Percentiles rank a stretch among this genome's conserved stretches.
phyloP scores from a whole-genome alignment of 2,888 invertebrate genomes.

The Sinopyrophorus schimmeli region DNA sequence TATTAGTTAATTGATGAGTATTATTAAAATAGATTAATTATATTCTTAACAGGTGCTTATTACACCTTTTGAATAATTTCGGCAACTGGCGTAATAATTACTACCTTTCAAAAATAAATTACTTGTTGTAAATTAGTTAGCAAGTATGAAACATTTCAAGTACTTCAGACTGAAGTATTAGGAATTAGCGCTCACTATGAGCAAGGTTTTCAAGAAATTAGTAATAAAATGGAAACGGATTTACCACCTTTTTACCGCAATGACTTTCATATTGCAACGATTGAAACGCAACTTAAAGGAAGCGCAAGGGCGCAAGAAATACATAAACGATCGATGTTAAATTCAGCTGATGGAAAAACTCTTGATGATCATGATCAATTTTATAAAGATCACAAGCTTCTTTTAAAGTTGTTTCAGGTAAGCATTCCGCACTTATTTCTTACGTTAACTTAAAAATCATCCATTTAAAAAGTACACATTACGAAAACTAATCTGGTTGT shows the following conservation, averaged over 20 bases:
- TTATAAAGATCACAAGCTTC: slow-evolving; percentile 68
- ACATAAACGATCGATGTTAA: slow-evolving; percentile 56
- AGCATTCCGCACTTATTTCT: slow-evolving; percentile 12
- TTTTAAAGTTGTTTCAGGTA: slow-evolving; percentile 63
- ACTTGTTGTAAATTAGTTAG: background rate
- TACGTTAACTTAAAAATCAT: background rate
- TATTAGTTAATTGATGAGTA: slow-evolving; percentile 42
- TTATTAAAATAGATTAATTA: slow-evolving; percentile 41
- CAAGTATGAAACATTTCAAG: too few species aligned
- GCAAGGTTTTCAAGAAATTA: slow-evolving; percentile 1
- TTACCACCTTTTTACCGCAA: slow-evolving; percentile 19
- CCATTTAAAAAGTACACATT: background rate
- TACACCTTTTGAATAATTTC: slow-evolving; percentile 1
- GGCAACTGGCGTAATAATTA: slow-evolving; percentile 8
- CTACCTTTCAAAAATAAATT: slow-evolving; percentile 1
- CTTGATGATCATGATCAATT: slow-evolving; percentile 68
- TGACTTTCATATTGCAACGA: slow-evolving; percentile 18
- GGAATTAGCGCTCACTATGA: slow-evolving; percentile 1
- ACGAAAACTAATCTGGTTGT: background rate
- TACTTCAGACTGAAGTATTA: too few species aligned
- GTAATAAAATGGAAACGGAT: slow-evolving; percentile 15
- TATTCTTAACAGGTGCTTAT: slow-evolving; percentile 37
- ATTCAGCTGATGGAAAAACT: slow-evolving; percentile 62
- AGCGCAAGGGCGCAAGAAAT: slow-evolving; percentile 50
- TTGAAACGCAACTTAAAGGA: slow-evolving; percentile 32